Percentiles rank a stretch among this genome's conserved stretches.
Evolutionary conservation across 2,797 vertebrate species (phyloP).

Genomic region (Leptoclinus maculatus): DNA sequence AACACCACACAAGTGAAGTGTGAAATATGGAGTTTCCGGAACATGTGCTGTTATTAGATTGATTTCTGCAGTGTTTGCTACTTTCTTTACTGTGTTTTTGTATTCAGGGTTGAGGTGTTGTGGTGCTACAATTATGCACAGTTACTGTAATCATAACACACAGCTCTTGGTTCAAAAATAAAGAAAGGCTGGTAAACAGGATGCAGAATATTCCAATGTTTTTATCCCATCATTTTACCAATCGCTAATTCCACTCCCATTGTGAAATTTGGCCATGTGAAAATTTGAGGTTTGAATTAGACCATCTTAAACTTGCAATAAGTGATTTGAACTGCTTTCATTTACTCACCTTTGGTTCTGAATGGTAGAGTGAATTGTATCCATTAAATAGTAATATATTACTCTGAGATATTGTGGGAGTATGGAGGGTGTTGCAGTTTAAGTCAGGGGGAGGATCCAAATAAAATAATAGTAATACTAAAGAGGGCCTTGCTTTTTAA

Average conservation of each 20-base stretch:
- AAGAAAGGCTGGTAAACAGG: background rate
- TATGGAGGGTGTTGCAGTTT: background rate
- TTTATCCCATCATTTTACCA: background rate
- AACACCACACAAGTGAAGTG: slow-evolving; percentile 65
- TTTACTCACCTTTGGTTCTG: background rate
- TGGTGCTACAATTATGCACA: slow-evolving; percentile 24
- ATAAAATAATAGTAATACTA: background rate
- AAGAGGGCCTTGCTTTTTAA: background rate
- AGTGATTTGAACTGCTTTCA: background rate
- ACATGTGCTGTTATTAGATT: slow-evolving; percentile 25
- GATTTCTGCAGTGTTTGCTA: slow-evolving; percentile 32
- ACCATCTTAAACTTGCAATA: background rate
- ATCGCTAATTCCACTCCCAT: background rate
- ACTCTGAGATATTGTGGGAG: background rate
- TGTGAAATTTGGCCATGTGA: background rate
- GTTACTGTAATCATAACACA: slow-evolving; percentile 6
- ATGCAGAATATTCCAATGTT: background rate
- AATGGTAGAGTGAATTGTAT: background rate
- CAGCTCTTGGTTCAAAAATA: background rate
- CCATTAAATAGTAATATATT: background rate
- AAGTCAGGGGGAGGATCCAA: background rate
- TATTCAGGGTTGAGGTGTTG: slow-evolving; percentile 10
- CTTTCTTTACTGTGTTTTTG: slow-evolving; percentile 21
- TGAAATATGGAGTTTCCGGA: slow-evolving; percentile 49
- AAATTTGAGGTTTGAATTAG: background rate